Evolutionary conservation across 1,140 invertebrate species (phyloP), one percentile per base, ranked within the genome.

Genomic region (Hirudo medicinalis): DNA sequence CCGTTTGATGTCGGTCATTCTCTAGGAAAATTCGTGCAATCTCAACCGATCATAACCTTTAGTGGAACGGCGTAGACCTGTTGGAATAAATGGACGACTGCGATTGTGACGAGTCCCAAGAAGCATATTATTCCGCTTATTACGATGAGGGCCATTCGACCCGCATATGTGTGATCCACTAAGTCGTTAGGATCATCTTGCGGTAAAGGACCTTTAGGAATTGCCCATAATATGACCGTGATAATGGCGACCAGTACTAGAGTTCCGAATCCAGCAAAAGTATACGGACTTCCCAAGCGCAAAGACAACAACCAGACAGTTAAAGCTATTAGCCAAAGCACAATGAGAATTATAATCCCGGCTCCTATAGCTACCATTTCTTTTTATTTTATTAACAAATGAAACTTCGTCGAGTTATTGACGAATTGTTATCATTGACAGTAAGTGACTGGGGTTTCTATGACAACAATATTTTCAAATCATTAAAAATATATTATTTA

Each of bases 171-270:
- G 29, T 22, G 22, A 63, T 63, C 57, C 22, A 25, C 22, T 25
- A 22, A 13, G 29, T 25, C 29, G 19, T 63, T 20, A 5, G 57
- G 57, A 63, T 63, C 29, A 63, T 63, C 57, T 22, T 2, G 22
- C 4, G 57, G 57, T 22, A 63, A 15, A n/a, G 57, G 57, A 20
- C 57, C 57, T 63, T 63, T 63, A 11, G 57, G 57, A 22, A 63
- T 63, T 32, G 29, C 22, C 57, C 57, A 63, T n/a, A 63, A n/a
- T 63, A 32, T 63, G 3, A 63, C 29, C 1, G 57, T 63, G 57
- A 63, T 32, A 0, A 63, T 63, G 22, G 29, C 22, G 57, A 15
- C 57, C 57, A 63, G 20, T 9, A 63, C 22, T 11, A 63, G 29
- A 13, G 57, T 63, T 13, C 57, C 57, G 57, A 63, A 22, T 13